Evolutionary conservation across 2,113 vertebrate species (phyloP).

Genomic region (Callaeas wilsoni): DNA sequence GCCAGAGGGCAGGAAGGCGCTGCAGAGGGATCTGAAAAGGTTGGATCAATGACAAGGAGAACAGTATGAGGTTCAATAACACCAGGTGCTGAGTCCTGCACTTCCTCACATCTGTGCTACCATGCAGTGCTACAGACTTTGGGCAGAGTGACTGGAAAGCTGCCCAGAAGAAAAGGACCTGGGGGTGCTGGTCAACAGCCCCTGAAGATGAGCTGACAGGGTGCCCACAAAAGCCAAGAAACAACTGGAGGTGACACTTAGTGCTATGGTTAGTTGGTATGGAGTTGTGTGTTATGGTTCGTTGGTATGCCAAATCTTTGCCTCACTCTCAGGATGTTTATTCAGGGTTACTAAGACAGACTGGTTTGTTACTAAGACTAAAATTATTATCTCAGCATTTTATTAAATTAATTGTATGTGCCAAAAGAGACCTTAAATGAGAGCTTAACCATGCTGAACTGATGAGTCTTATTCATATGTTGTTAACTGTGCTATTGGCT

Average conservation of each 20-base stretch:
- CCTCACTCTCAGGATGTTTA: neutral
- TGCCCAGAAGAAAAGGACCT: neutral
- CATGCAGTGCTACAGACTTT: neutral
- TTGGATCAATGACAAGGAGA: neutral
- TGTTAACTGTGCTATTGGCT: neutral
- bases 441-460: neutral
- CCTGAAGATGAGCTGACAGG: neutral
- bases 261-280: neutral
- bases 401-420: neutral
- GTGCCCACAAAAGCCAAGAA: no score
- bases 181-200: neutral
- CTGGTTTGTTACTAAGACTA: neutral
- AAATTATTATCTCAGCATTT: neutral
- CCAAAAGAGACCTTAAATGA: neutral
- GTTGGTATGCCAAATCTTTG: neutral
- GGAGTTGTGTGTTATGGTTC: no score
- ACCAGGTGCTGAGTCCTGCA: neutral
- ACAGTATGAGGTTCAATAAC: neutral
- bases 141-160: neutral
- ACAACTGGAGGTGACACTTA: neutral
- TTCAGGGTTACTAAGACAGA: neutral
- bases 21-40: neutral
- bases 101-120: neutral
- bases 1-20: neutral
- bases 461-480: neutral